Conservation (phyloP, 2,113 vertebrate genomes). For the Centropus unirufus region DNA sequence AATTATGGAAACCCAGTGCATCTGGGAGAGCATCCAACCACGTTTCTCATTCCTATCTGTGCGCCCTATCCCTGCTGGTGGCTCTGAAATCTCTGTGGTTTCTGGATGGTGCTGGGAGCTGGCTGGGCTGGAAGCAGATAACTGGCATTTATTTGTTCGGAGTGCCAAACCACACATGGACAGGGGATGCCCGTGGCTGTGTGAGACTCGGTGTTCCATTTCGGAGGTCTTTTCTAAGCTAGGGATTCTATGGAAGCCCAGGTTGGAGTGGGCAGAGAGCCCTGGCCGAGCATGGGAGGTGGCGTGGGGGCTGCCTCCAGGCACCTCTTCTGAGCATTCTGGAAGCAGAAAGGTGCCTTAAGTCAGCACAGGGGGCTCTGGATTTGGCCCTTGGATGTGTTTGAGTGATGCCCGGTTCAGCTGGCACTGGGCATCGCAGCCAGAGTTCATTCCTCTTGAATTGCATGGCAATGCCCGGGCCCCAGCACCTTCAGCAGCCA, state of each 20-base stretch:
- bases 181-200: not conserved
- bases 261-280: not conserved
- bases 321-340: accelerated
- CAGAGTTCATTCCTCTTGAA: not conserved
- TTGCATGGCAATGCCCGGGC: not conserved
- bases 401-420: not conserved
- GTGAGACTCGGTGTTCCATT: accelerated
- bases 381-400: too few species aligned
- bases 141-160: not conserved
- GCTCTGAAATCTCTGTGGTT: not conserved
- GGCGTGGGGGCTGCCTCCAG: accelerated
- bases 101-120: not conserved
- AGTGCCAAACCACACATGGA: accelerated
- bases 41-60: not conserved
- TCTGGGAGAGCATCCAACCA: not conserved
- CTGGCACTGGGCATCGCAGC: not conserved
- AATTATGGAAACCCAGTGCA: not conserved
- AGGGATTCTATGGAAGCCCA: not conserved
- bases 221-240: too few species aligned
- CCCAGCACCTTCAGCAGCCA: not conserved
- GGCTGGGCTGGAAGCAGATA: not conserved
- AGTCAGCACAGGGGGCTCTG: accelerated
- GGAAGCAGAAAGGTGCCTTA: not conserved
- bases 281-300: not conserved
- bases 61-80: not conserved